Conservation (phyloP, 2,888 invertebrate genomes). For the Rosalia funebris region DNA sequence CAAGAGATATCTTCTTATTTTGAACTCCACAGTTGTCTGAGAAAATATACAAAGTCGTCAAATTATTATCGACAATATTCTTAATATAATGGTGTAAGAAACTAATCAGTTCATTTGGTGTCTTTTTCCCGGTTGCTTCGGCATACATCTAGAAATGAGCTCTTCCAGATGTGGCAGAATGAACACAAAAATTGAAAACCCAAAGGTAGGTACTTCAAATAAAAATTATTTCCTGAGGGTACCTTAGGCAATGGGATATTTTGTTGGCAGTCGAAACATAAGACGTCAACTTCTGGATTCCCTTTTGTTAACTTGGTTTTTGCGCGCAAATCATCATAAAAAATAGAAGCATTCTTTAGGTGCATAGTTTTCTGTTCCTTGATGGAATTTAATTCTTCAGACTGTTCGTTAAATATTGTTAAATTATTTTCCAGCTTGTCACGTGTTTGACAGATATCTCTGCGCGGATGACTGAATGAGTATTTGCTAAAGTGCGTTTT, state of each 20-base stretch:
- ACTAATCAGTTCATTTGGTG: not conserved
- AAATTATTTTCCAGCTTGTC: too few species aligned
- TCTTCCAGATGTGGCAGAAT: not conserved
- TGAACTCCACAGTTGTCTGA: not conserved
- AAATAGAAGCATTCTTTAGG: too few species aligned
- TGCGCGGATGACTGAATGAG: too few species aligned
- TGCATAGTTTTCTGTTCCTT: too few species aligned
- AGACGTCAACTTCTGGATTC: too few species aligned
- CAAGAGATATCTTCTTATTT: not conserved
- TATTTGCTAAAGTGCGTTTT: too few species aligned
- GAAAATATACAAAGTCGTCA: not conserved
- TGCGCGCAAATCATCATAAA: too few species aligned
- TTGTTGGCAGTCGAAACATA: not conserved
- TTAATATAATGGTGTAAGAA: not conserved
- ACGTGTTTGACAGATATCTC: too few species aligned
- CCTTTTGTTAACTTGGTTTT: too few species aligned
- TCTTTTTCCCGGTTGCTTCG: not conserved
- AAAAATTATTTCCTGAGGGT: slow-evolving; percentile 14
- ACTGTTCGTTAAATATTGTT: too few species aligned
- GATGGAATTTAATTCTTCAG: too few species aligned
- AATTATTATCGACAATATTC: not conserved
- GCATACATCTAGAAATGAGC: slow-evolving; percentile 14
- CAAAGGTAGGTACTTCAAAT: too few species aligned
- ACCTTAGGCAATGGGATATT: not conserved
- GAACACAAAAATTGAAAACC: slow-evolving; percentile 18